Percentiles rank a stretch among this genome's conserved stretches.
Conservation (phyloP, 1,140 invertebrate genomes). For the Drosophila hydei region DNA sequence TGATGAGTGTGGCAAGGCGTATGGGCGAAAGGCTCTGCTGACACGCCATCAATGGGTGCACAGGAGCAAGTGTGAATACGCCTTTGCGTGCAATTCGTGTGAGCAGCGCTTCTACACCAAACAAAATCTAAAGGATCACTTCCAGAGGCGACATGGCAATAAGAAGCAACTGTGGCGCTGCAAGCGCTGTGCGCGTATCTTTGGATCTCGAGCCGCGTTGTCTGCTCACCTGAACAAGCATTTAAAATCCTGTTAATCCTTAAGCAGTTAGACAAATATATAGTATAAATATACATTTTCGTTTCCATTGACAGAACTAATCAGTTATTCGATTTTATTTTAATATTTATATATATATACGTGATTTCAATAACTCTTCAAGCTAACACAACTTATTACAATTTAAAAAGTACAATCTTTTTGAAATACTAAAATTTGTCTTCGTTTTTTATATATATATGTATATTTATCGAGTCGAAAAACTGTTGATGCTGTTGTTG, state of each 20-base stretch:
- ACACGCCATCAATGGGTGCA: constrained; percentile 61
- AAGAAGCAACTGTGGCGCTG: constrained; percentile 34
- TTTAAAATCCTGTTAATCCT: background rate
- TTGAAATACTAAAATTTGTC: constrained; percentile 47
- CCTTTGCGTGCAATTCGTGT: constrained; percentile 43
- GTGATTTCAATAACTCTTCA: constrained; percentile 54
- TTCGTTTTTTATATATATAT: constrained; percentile 9
- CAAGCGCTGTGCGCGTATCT: constrained; percentile 51
- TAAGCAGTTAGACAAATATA: background rate
- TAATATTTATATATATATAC: constrained; percentile 22
- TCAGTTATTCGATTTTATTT: constrained; percentile 51
- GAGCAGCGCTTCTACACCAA: constrained; percentile 57
- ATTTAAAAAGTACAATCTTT: constrained; percentile 41
- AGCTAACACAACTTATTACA: constrained; percentile 58
- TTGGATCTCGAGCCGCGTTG: constrained; percentile 13
- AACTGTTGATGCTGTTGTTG: constrained; percentile 8
- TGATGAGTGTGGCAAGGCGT: constrained; percentile 62
- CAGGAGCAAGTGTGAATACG: constrained; percentile 16
- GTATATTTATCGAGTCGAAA: constrained; percentile 38
- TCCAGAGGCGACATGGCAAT: constrained; percentile 35
- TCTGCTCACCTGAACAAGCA: constrained; percentile 32
- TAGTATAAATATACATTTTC: background rate
- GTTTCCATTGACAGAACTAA: constrained; percentile 16
- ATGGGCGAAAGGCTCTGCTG: constrained; percentile 44
- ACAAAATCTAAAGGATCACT: constrained; percentile 61